Conservation (phyloP, 2,888 invertebrate genomes). For the Seladonia tumulorum region DNA sequence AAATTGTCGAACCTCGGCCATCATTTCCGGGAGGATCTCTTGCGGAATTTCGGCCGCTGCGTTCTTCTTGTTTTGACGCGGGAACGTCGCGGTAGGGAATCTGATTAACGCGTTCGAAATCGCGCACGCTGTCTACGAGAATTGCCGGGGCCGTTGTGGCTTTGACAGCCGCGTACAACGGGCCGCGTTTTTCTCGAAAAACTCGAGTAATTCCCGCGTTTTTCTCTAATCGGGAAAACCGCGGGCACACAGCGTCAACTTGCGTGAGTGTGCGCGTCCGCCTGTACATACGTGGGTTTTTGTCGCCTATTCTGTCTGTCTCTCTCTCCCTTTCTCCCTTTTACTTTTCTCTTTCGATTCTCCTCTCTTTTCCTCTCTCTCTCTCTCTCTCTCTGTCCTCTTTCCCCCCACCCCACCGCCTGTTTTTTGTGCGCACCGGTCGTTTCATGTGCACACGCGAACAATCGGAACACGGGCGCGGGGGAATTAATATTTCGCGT, state of each 20-base stretch:
- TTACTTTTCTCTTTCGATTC: not conserved
- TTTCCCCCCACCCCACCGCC: not conserved
- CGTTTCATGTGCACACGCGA: conserved; percentile 32
- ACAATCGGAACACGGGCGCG: conserved; percentile 55
- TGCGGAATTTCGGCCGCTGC: too few relatives aligned
- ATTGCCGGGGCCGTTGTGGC: conserved; percentile 29
- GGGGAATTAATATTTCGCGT: conserved; percentile 61
- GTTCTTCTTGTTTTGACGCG: too few relatives aligned
- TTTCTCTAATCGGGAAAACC: conserved; percentile 51
- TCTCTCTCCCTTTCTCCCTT: not conserved
- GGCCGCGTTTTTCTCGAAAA: conserved; percentile 28
- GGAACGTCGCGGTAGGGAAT: conserved; percentile 5
- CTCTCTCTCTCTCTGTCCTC: too few relatives aligned
- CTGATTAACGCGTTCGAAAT: conserved; percentile 45
- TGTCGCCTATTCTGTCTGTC: not conserved
- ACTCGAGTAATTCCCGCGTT: conserved; percentile 50
- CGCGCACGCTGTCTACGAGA: conserved; percentile 23
- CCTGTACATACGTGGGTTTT: not conserved
- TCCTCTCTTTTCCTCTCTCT: not conserved
- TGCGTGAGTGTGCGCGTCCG: not conserved
- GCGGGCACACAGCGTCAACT: conserved; percentile 29
- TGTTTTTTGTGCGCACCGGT: not conserved
- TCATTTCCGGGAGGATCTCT: too few relatives aligned
- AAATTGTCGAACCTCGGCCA: too few relatives aligned
- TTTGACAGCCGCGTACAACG: conserved; percentile 46